These are phyloP conservation scores for Oxyura jamaicensis DNA, from an alignment of 2,113 vertebrate species.

Conservation along the genomic window DNA sequence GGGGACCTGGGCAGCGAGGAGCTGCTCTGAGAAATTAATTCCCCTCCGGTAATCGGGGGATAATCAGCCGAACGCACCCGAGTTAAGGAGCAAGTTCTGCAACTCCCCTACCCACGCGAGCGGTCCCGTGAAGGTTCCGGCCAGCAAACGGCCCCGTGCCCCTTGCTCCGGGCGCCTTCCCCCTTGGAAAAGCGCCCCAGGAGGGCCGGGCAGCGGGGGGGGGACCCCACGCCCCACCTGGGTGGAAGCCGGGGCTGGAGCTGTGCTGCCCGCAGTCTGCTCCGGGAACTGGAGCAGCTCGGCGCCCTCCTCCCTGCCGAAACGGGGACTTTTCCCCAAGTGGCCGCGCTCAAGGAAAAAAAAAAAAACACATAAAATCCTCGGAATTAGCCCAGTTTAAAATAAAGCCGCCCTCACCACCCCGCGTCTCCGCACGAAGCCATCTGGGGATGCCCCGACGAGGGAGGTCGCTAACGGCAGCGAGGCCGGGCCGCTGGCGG, in stretches of 20 bases:
- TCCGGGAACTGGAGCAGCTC: neutral
- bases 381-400: neutral
- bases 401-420: neutral
- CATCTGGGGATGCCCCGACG: neutral
- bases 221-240: too few species aligned
- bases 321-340: constrained; percentile 3
- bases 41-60: neutral
- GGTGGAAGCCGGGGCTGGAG: too few species aligned
- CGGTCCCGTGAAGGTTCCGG: neutral
- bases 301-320: neutral
- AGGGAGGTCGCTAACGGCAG: neutral
- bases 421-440: neutral
- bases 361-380: neutral
- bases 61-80: neutral
- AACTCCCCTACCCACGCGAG: neutral
- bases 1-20: neutral
- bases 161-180: too few species aligned
- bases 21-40: neutral
- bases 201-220: neutral
- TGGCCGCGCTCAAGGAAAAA: neutral
- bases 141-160: neutral
- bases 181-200: neutral
- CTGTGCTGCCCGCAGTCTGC: neutral
- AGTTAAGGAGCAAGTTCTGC: neutral
- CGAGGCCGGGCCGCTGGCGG: too few species aligned